Conservation (phyloP, 2,888 invertebrate species). For the Peribatodes rhomboidaria region DNA sequence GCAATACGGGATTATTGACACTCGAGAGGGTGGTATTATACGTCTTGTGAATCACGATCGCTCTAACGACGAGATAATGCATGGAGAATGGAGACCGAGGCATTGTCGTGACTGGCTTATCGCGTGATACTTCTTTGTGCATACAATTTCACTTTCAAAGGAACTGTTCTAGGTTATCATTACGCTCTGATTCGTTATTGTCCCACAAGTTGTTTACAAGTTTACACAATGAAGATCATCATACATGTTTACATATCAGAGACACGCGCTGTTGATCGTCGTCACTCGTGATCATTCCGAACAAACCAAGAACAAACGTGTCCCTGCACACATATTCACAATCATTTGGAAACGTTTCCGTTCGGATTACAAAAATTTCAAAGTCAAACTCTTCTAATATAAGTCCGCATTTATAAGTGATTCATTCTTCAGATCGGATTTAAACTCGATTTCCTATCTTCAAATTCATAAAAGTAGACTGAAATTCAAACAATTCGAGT, state of each 20-base stretch:
- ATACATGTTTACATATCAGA: constrained; percentile 17
- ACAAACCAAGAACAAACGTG: constrained; percentile 3
- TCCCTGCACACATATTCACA: constrained; percentile 3
- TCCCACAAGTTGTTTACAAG: constrained; percentile 15
- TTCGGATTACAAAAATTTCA: no score
- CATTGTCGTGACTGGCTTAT: constrained; percentile 1
- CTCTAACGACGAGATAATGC: constrained; percentile 2
- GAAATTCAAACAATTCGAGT: no score
- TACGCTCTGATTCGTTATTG: constrained; percentile 23
- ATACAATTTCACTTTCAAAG: constrained; percentile 25
- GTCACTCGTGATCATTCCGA: background rate
- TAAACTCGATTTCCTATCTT: no score
- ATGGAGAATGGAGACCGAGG: constrained; percentile 10
- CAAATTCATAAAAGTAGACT: no score
- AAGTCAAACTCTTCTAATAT: no score
- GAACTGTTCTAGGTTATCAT: constrained; percentile 18
- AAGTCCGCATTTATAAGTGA: no score
- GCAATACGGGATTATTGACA: constrained; percentile 44
- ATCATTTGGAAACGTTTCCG: no score
- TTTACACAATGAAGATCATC: constrained; percentile 27
- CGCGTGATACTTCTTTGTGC: constrained; percentile 34
- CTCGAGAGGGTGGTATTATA: constrained; percentile 54
- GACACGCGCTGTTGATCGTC: constrained; percentile 10
- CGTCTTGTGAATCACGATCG: constrained; percentile 9
- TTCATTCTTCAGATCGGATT: no score